phyloP scores from a whole-genome alignment of 2,113 vertebrate species.

The Pseudorectes ferrugineus region DNA sequence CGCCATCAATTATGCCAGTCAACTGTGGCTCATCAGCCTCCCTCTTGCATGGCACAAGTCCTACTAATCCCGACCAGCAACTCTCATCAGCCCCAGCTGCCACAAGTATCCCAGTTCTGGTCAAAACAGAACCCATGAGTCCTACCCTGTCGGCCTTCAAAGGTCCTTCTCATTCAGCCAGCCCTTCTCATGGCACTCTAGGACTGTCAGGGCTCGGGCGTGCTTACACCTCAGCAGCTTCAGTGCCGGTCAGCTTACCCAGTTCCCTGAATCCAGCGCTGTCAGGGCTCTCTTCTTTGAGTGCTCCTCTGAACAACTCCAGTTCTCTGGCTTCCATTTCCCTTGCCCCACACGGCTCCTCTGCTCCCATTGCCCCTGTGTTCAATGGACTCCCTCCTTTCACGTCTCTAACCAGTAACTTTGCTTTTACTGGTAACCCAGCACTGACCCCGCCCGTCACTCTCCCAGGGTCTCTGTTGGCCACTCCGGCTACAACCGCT shows the following conservation, averaged over 20 bases:
- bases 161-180: constrained; percentile 81
- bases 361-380: constrained; percentile 68
- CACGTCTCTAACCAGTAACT: constrained; percentile 74
- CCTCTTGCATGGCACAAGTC: constrained; percentile 65
- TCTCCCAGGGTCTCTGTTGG: constrained; percentile 66
- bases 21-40: constrained; percentile 62
- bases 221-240: constrained; percentile 76
- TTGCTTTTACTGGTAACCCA: constrained; percentile 70
- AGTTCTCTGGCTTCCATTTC: constrained; percentile 69
- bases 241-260: constrained; percentile 81
- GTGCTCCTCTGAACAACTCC: constrained; percentile 60
- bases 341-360: constrained; percentile 65
- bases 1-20: constrained; percentile 6
- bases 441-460: constrained; percentile 66
- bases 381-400: constrained; percentile 87
- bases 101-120: constrained; percentile 60
- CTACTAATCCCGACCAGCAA: constrained; percentile 71
- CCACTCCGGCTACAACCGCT: constrained; percentile 55
- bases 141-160: constrained; percentile 91
- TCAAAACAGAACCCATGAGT: constrained; percentile 80
- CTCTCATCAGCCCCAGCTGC: constrained; percentile 54
- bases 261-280: constrained; percentile 72
- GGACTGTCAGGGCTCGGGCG: constrained; percentile 76
- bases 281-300: constrained; percentile 67
- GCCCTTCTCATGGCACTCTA: constrained; percentile 78